Base-by-base conservation (phyloP, 2,797 vertebrate species). In the Falco berigora region DNA sequence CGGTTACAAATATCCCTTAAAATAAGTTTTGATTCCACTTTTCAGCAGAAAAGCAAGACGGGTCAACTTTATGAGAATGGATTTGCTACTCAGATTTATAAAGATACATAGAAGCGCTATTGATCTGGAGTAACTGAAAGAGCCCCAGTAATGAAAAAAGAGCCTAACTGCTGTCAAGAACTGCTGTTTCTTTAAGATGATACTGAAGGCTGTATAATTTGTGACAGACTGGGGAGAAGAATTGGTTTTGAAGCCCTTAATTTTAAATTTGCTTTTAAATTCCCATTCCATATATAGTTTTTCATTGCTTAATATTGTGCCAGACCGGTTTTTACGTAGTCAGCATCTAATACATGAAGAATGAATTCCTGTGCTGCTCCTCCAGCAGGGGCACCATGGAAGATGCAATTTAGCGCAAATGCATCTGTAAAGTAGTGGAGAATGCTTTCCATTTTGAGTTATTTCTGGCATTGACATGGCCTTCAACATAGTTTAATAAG, bases 11-110 rank as follows among this genome's bases (percentile, higher is more conserved):
- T 83, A 81, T 42, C 62, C 50, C 59, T 72, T 68, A 75, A 94
- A 96, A 96, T 91, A 55, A 46, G 90, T 92, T 92, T 74, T 90
- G 50, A 34, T 93, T 93, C 93, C 14, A 27, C 92, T 95, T 92
- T 91, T 94, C 88, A 82, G 78, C 92, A 86, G 91, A 97, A 96
- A 97, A 97, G 56, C 80, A 85, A 92, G 77, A 72, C 61, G 42
- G 61, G 78, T 94, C 76, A 95, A 38, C 84, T 87, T 95, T 55
- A 89, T 88, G 75, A 95, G 94, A 80, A 87, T 79, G 56, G 73
- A 74, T 75, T 71, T 94, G 68, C 69, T 90, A 25, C 92, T 96
- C 67, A 74, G 92, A 94, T 96, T 96, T 96, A 94, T 93, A 93
- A 85, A 92, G 96, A 91, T 87, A 78, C 17, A 32, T 62, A 56